These are phyloP conservation scores for Aricia artaxerxes DNA, from an alignment of 2,888 invertebrate genomes.

Conservation along the genomic window DNA sequence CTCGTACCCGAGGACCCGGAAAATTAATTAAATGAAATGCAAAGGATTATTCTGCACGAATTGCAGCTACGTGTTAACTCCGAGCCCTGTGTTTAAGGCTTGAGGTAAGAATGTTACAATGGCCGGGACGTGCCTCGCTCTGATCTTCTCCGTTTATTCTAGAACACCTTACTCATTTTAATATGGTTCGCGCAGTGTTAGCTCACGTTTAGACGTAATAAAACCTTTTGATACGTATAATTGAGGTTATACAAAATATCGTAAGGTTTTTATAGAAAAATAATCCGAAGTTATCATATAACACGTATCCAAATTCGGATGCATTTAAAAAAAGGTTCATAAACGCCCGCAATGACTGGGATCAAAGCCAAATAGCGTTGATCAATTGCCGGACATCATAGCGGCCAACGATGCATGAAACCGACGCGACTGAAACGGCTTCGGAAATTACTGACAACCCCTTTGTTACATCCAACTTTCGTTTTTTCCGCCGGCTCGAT, in stretches of 20 bases:
- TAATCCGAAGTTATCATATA: not conserved
- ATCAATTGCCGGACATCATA: slow-evolving; percentile 33
- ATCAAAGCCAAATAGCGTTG: slow-evolving; percentile 29
- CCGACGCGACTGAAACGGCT: slow-evolving; percentile 28
- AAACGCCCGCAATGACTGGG: slow-evolving; percentile 11
- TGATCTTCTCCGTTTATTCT: slow-evolving; percentile 18
- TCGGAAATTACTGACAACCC: slow-evolving; percentile 30
- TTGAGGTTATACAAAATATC: not conserved
- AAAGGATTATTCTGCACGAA: slow-evolving; percentile 52
- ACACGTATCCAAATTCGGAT: not conserved
- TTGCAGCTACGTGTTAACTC: slow-evolving; percentile 49
- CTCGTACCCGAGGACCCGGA: slow-evolving; percentile 51
- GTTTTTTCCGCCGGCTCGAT: slow-evolving; percentile 30
- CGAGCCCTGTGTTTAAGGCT: slow-evolving; percentile 36
- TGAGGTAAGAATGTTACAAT: slow-evolving; percentile 43
- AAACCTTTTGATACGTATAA: not conserved
- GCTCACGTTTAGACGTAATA: not conserved
- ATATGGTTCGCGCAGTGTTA: slow-evolving; percentile 5
- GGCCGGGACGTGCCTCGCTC: slow-evolving; percentile 44
- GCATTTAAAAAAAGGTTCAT: slow-evolving; percentile 14
- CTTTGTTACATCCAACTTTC: slow-evolving; percentile 32
- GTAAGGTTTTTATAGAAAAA: not conserved
- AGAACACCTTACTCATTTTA: slow-evolving; percentile 24
- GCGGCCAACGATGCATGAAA: slow-evolving; percentile 32
- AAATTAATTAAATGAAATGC: slow-evolving; percentile 64